Conservation (phyloP, 2,797 vertebrate genomes). For the Phataginus tricuspis region DNA sequence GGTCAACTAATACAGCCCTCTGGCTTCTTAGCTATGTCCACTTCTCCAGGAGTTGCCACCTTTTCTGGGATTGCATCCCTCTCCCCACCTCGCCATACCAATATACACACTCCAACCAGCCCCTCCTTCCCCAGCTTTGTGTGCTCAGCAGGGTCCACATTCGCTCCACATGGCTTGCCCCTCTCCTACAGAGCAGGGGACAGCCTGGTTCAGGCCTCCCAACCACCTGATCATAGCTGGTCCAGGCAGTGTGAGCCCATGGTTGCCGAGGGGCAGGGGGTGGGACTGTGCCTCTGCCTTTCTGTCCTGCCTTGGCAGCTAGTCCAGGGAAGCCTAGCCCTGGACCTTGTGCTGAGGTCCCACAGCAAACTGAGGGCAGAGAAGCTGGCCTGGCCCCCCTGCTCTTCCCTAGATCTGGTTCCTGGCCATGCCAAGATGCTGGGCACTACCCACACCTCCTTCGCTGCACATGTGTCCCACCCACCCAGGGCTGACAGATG, state of each 20-base stretch:
- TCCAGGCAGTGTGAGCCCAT: background rate
- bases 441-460: background rate
- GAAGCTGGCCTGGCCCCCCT: background rate
- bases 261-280: background rate
- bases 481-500: slow-evolving; percentile 63
- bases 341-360: background rate
- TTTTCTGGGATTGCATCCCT: background rate
- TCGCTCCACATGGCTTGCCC: background rate
- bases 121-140: background rate
- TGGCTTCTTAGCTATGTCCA: background rate
- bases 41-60: background rate
- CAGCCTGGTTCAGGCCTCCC: background rate
- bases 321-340: background rate
- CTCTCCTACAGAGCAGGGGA: background rate
- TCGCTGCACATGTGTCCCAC: background rate
- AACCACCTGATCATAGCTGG: background rate
- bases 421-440: background rate
- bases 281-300: background rate
- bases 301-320: background rate
- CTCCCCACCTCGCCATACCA: rapidly evolving
- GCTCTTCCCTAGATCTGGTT: background rate
- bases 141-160: background rate
- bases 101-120: background rate
- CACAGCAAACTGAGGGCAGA: background rate
- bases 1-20: background rate